Evolutionary conservation across 1,140 invertebrate genomes (phyloP), one percentile per base, ranked within the genome.

Genomic region (Lethrus apterus): DNA sequence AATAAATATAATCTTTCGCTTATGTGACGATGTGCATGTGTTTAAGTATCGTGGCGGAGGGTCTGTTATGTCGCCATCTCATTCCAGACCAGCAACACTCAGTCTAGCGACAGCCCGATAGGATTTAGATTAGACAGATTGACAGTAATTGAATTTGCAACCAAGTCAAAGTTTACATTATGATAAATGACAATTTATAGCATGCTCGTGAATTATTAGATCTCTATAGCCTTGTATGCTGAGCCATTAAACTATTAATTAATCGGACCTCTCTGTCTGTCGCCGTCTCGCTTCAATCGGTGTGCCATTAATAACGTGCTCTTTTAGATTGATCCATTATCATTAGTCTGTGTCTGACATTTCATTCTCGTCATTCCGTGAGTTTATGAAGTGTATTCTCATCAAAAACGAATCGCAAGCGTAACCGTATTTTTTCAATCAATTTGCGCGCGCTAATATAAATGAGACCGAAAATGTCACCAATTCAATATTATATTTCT

Each of bases 121-220:
- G 26, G 13, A 29, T 29, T 29, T 29, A 29, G 9, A 29, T 11
- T 29, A 29, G 26, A 29, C 13, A 11, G 26, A 29, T 29, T 29
- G 26, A 54, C 54, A 52, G 51, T 58, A 58, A 58, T 58, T 58
- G 56, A 58, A 58, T 58, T 58, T 55, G 54, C 49, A 44, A 44
- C 50, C 34, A 48, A 54, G 56, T 55, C 49, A 52, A 53, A 50
- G 53, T 52, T 53, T 54, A 53, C 51, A 52, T 54, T 56, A 55
- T 54, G 56, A 58, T 58, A 58, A 56, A 52, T 55, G 53, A 54
- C 48, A 58, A 56, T 57, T 51, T 52, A 51, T 46, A 58, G 46
- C 49, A 33, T 51, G 52, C 54, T 56, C 51, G 52, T 56, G 55
- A 56, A 53, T 56, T 56, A 56, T 29, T 29, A 29, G 26, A 29